Evolutionary conservation across 1,140 invertebrate genomes (phyloP).

Genomic region (Neodiprion lecontei): DNA sequence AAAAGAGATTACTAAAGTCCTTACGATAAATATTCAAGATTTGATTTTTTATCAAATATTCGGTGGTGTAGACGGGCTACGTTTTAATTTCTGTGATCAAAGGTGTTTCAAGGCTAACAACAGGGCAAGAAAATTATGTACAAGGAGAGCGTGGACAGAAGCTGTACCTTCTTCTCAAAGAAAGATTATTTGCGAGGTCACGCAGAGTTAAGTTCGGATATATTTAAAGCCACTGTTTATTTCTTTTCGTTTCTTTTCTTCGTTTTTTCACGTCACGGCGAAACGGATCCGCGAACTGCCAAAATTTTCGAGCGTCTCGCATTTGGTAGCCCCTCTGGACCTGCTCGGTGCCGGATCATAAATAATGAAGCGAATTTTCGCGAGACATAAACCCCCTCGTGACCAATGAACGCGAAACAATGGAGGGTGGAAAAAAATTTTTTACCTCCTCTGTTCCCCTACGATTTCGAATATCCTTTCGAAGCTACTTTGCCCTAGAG

Average conservation of each 20-base stretch:
- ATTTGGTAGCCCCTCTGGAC: too few relatives aligned
- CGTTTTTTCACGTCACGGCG: not conserved
- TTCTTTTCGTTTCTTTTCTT: not conserved
- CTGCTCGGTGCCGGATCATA: too few relatives aligned
- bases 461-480: not conserved
- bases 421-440: not conserved
- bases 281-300: not conserved
- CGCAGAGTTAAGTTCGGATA: too few relatives aligned
- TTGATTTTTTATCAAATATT: not conserved
- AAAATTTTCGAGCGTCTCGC: not conserved
- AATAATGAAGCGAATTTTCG: not conserved
- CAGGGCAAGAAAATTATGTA: too few relatives aligned
- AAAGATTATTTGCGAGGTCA: too few relatives aligned
- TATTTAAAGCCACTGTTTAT: too few relatives aligned
- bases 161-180: too few relatives aligned
- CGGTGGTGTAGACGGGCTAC: not conserved
- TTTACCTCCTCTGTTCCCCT: too few relatives aligned
- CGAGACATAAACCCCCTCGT: not conserved
- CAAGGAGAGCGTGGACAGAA: too few relatives aligned
- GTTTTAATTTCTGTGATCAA: not conserved
- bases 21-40: not conserved
- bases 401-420: not conserved
- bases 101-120: not conserved
- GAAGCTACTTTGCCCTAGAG: not conserved
- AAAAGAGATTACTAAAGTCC: not conserved